Evolutionary conservation across 1,140 invertebrate species (phyloP).

Genomic region (Mactra quadrangularis): DNA sequence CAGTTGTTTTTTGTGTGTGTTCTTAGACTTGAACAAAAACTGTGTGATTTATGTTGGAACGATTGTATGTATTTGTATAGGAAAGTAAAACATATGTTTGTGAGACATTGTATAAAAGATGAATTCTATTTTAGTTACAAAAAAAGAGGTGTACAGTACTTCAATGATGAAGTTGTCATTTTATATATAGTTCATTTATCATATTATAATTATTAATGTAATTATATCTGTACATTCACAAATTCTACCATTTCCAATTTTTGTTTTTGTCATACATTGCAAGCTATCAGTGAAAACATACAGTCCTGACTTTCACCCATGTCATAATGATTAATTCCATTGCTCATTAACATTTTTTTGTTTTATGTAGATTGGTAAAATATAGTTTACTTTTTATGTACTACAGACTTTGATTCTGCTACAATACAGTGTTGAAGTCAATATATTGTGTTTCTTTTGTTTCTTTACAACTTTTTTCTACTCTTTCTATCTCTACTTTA

Average conservation of each 20-base stretch:
- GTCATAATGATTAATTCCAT: too few relatives aligned
- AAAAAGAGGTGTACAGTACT: conserved; percentile 52
- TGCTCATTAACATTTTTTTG: too few relatives aligned
- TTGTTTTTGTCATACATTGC: conserved; percentile 21
- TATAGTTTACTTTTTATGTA: conserved; percentile 6
- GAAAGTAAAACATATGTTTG: conserved; percentile 19
- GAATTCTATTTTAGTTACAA: conserved; percentile 39
- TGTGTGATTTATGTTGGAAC: conserved; percentile 18
- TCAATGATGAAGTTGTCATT: conserved; percentile 41
- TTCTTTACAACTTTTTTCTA: too few relatives aligned
- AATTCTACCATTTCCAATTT: conserved; percentile 42
- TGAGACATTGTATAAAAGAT: conserved; percentile 40
- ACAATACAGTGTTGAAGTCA: too few relatives aligned
- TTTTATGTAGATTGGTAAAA: conserved; percentile 20
- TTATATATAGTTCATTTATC: conserved; percentile 53
- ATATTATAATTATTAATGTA: conserved; percentile 45
- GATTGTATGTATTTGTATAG: conserved; percentile 27
- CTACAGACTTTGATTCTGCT: too few relatives aligned
- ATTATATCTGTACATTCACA: conserved; percentile 53
- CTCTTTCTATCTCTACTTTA: too few relatives aligned
- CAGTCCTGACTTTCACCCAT: conserved; percentile 1
- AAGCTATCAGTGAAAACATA: conserved; percentile 17
- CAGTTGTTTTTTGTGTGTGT: conserved; percentile 46
- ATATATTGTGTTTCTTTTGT: too few relatives aligned
- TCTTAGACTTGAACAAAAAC: conserved; percentile 56